Conservation (phyloP, 53 echinoderm and acorn worm species). For the Arbacia lixula region DNA sequence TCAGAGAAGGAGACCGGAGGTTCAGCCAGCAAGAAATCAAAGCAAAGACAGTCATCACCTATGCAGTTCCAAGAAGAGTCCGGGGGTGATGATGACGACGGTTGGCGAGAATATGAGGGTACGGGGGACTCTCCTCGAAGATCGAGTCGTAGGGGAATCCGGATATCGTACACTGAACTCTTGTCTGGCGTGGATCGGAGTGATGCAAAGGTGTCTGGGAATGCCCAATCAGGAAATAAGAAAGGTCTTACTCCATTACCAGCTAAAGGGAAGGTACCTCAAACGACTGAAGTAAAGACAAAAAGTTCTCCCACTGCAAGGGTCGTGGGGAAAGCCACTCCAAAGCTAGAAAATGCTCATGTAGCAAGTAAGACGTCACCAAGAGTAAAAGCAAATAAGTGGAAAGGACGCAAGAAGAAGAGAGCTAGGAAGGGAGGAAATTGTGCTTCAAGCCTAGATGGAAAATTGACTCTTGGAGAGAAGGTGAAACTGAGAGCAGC, state of each 20-base stretch:
- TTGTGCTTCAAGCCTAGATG: neutral
- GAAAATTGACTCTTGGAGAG: neutral
- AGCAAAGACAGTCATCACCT: too few species aligned
- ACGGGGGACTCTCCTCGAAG: slow-evolving; percentile 23
- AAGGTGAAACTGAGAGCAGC: slow-evolving; percentile 27
- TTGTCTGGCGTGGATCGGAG: slow-evolving; percentile 27
- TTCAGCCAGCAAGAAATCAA: too few species aligned
- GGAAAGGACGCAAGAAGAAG: neutral
- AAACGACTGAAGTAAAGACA: neutral
- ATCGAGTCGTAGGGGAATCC: slow-evolving; percentile 42
- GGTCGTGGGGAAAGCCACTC: neutral
- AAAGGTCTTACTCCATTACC: neutral
- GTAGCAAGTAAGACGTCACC: too few species aligned
- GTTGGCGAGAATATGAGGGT: neutral
- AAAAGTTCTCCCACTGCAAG: neutral
- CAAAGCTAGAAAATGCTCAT: neutral
- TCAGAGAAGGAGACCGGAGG: neutral
- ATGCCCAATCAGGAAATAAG: neutral
- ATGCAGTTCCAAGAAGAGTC: neutral
- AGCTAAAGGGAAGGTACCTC: neutral
- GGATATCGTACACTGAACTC: slow-evolving; percentile 47
- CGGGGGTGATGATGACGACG: neutral
- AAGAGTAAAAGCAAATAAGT: too few species aligned
- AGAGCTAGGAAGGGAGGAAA: neutral
- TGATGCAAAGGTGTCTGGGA: neutral